Base-by-base conservation (phyloP, 2,797 vertebrate species). In the Harpagifer antarcticus region DNA sequence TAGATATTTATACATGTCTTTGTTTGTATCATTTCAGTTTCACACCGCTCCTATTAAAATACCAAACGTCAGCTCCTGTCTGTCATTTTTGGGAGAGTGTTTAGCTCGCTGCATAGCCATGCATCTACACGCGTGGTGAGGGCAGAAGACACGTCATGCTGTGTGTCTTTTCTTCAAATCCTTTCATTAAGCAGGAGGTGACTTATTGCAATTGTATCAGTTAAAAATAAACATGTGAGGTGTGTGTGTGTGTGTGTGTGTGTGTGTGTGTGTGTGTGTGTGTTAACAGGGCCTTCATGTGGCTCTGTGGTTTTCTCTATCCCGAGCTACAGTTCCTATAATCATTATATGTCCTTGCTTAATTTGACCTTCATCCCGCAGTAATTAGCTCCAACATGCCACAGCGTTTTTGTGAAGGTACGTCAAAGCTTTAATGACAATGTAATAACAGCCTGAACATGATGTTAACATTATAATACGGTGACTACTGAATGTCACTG, bases 301-400 rank as follows among this genome's bases (percentile, higher is more conserved):
- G 73, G 69, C 52, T 77, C 67, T 2, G 53, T 71, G 56, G 65
- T 73, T 66, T 66, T 47, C 56, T 66, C 68, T 13, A 43, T 53
- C 59, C 48, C n/a, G 1, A 48, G 33, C 72, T 61, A 10, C 65
- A n/a, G 5, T 33, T 67, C 11, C 27, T 33, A n/a, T 69, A 72
- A 72, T 68, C 48, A 23, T 17, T 2, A 11, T 40, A 2, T 20
- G 5, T 54, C 27, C 57, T 17, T 16, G 61, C 58, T 72, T 72
- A 17, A 52, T 68, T 59, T 52, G 58, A 64, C 48, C 52, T 37
- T 59, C 44, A 19, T 10, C 48, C 49, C 17, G 15, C 65, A 62
- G 59, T n/a, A 70, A 73, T 81, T 74, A 72, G 49, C 67, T 37
- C 16, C 23, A 44, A 27, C 48, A 20, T 52, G 40, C 44, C 5